Percentiles rank a stretch among this genome's conserved stretches.
phyloP scores from a whole-genome alignment of 2,797 vertebrate species.

The Sebastes minor region DNA sequence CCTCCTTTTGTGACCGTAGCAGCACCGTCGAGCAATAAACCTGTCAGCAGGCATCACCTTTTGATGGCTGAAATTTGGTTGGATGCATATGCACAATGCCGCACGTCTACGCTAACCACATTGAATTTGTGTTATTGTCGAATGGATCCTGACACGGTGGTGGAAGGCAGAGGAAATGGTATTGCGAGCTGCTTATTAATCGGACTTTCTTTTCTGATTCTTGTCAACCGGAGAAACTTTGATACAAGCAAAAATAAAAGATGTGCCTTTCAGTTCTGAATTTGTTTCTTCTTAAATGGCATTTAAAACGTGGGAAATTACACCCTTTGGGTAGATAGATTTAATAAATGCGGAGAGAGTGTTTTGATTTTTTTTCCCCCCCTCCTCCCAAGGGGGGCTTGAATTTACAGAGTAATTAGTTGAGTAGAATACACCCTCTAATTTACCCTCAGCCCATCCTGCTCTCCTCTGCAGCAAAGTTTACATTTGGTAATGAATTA shows the following conservation, averaged over 20 bases:
- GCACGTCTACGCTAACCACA: neutral
- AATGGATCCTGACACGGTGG: neutral
- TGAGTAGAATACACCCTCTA: conserved; percentile 71
- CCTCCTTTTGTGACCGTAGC: conserved; percentile 19
- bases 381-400: conserved; percentile 36
- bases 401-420: conserved; percentile 79
- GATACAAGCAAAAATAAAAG: conserved; percentile 9
- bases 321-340: conserved; percentile 38
- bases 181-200: conserved; percentile 4
- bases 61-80: conserved; percentile 24
- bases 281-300: conserved; percentile 7
- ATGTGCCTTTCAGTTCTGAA: neutral
- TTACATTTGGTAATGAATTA: conserved; percentile 81
- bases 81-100: conserved; percentile 6
- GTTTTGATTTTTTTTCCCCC: conserved; percentile 42
- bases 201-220: neutral
- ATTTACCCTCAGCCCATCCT: conserved; percentile 63
- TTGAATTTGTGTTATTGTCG: neutral
- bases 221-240: conserved; percentile 10
- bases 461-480: conserved; percentile 69
- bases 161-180: neutral
- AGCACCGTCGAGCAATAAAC: conserved; percentile 44
- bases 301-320: conserved; percentile 42
- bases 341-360: conserved; percentile 53
- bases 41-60: conserved; percentile 35